Evolutionary conservation across 2,113 vertebrate genomes (phyloP).

Genomic region (Pycnonotus jocosus): DNA sequence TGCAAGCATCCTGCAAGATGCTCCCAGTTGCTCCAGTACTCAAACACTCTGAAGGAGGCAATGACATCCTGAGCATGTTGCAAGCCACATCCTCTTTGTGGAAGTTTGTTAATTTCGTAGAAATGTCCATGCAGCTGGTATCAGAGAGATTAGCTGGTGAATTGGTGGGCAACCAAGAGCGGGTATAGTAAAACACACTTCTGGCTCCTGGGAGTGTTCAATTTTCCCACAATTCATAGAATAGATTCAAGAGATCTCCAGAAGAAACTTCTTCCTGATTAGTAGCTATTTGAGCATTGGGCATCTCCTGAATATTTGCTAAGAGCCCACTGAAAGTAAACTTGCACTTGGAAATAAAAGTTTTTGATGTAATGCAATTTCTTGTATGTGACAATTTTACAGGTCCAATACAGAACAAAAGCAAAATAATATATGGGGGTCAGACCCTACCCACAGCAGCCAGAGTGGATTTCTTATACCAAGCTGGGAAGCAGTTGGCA

Average conservation of each 20-base stretch:
- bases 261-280: neutral
- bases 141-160: accelerated
- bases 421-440: neutral
- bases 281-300: neutral
- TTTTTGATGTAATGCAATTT: neutral
- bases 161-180: neutral
- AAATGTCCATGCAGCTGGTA: neutral
- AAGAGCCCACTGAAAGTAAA: neutral
- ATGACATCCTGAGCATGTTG: neutral
- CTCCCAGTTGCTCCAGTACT: neutral
- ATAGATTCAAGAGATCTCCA: neutral
- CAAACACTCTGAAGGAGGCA: neutral
- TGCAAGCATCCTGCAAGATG: neutral
- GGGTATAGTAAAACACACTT: neutral
- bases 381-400: neutral
- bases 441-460: neutral
- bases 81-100: neutral
- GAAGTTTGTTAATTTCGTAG: neutral
- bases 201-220: neutral
- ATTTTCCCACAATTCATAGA: neutral
- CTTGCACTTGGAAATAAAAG: neutral
- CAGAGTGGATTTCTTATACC: neutral
- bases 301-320: neutral
- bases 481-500: neutral
- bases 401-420: neutral